Percentiles rank a stretch among this genome's conserved stretches.
phyloP scores from a whole-genome alignment of 1,140 invertebrate genomes.

The Oedothorax gibbosus region DNA sequence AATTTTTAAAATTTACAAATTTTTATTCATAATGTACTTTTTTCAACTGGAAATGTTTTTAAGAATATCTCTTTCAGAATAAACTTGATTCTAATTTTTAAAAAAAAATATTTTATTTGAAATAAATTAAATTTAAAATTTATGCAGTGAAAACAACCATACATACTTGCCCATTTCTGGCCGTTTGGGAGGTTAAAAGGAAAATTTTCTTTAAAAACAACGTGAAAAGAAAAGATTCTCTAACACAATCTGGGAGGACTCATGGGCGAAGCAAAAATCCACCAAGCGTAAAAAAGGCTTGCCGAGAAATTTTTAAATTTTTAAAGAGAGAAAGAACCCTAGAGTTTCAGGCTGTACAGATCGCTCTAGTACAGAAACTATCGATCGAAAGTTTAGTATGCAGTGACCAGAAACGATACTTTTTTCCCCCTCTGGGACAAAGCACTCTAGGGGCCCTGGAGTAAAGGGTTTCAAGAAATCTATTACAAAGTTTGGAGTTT shows the following conservation, averaged over 20 bases:
- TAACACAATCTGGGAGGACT: neutral
- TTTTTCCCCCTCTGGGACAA: neutral
- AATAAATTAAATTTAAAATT: too few species aligned
- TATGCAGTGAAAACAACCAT: too few species aligned
- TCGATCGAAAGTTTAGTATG: slow-evolving; percentile 17
- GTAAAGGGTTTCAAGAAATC: slow-evolving; percentile 14
- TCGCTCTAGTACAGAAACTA: neutral
- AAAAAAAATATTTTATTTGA: too few species aligned
- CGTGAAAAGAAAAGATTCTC: neutral
- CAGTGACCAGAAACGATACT: slow-evolving; percentile 24
- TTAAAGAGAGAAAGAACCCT: neutral
- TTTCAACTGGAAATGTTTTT: too few species aligned
- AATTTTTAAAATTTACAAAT: too few species aligned
- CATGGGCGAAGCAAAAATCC: neutral
- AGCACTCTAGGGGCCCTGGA: slow-evolving; percentile 6
- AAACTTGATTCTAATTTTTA: too few species aligned
- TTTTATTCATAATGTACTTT: too few species aligned
- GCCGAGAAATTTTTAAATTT: slow-evolving; percentile 24
- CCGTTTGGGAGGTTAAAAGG: neutral
- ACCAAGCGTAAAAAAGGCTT: slow-evolving; percentile 15
- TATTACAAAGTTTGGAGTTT: slow-evolving; percentile 32
- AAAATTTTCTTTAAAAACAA: neutral
- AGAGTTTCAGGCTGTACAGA: neutral
- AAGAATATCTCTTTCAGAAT: too few species aligned
- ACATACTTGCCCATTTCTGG: too few species aligned